A percentile compares a stretch with the other conserved stretches of the same genome.
phyloP scores from a whole-genome alignment of 1,140 invertebrate species.

The Lordiphosa collinella region DNA sequence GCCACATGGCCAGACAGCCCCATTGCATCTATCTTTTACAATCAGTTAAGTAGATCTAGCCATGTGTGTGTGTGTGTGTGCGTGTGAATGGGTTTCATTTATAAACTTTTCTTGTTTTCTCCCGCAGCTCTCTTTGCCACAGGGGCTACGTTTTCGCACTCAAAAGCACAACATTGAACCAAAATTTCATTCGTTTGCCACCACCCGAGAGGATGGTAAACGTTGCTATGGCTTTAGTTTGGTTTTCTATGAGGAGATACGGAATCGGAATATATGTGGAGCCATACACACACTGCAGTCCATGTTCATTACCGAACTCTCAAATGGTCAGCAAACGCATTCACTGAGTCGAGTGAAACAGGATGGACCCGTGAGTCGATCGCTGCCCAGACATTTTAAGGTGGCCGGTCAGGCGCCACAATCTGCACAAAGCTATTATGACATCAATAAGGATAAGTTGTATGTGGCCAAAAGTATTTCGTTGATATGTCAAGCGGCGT shows the following conservation, averaged over 20 bases:
- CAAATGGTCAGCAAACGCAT: conserved; percentile 86
- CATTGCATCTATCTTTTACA: conserved; percentile 5
- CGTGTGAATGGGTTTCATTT: conserved; percentile 45
- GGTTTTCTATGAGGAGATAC: conserved; percentile 97
- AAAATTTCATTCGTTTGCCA: conserved; percentile 97
- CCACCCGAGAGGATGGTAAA: conserved; percentile 97
- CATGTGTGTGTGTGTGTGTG: conserved; percentile 13
- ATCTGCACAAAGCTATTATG: conserved; percentile 92
- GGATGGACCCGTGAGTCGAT: conserved; percentile 84
- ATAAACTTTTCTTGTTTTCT: conserved; percentile 5
- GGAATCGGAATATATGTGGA: conserved; percentile 93
- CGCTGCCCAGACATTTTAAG: conserved; percentile 93
- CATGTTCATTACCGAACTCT: conserved; percentile 95
- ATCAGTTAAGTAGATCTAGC: conserved; percentile 27
- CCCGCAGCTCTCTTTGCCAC: conserved; percentile 89
- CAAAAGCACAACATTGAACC: conserved; percentile 94
- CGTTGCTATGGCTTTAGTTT: conserved; percentile 95
- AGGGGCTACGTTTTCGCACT: conserved; percentile 95
- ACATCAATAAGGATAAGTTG: conserved; percentile 94
- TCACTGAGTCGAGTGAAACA: conserved; percentile 83
- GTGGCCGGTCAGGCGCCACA: conserved; percentile 87
- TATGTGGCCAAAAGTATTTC: conserved; percentile 97
- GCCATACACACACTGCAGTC: conserved; percentile 96
- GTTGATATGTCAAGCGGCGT: conserved; percentile 93
- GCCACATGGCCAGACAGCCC: conserved; percentile 35